phyloP scores from a whole-genome alignment of 2,888 invertebrate species.

The Peribatodes rhomboidaria region DNA sequence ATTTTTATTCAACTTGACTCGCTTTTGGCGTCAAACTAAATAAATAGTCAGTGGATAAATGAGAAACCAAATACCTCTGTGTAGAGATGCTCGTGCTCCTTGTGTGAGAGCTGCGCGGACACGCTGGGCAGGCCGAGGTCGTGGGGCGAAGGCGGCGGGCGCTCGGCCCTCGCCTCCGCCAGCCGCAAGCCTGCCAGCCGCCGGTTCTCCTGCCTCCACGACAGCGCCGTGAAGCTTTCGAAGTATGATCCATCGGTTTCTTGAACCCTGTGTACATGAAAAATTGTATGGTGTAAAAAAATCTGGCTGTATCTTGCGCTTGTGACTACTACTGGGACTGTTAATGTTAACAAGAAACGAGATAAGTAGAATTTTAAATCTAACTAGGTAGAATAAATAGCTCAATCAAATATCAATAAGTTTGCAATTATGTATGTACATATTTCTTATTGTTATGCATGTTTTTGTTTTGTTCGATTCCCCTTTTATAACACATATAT shows the following conservation, averaged over 20 bases:
- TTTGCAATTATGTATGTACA: too few species aligned
- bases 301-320: too few species aligned
- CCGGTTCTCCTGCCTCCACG: conserved; percentile 97
- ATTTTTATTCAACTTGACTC: background rate
- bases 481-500: background rate
- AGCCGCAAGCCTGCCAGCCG: conserved; percentile 92
- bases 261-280: conserved; percentile 90
- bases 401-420: too few species aligned
- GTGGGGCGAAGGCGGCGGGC: conserved; percentile 87
- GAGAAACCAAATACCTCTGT: conserved; percentile 71
- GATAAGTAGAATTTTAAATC: too few species aligned
- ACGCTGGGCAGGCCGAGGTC: conserved; percentile 90
- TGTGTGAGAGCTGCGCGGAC: conserved; percentile 90
- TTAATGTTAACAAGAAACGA: too few species aligned
- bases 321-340: too few species aligned
- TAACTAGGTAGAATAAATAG: too few species aligned
- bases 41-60: too few species aligned
- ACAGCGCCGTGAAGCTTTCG: conserved; percentile 96
- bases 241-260: conserved; percentile 98
- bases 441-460: too few species aligned
- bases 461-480: background rate
- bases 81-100: conserved; percentile 83
- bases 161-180: conserved; percentile 91
- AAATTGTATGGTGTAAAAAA: too few species aligned
- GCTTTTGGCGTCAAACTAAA: too few species aligned